Conservation (phyloP, 2,888 invertebrate genomes). For the Melanotus villosus region DNA sequence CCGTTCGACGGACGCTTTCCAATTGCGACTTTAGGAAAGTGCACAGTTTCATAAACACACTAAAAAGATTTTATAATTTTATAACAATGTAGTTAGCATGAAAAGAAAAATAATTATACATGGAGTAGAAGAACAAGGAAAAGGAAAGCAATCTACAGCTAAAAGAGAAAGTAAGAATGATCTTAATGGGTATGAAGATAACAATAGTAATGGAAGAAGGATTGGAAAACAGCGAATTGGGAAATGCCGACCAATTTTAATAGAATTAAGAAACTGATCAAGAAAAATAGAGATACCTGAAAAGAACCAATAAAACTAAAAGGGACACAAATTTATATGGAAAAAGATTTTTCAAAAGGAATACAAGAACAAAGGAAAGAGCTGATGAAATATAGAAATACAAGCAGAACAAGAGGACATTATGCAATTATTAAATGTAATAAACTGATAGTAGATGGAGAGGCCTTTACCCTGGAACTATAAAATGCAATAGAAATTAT, state of each 20-base stretch:
- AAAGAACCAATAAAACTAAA: conserved; percentile 6
- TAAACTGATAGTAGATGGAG: conserved; percentile 14
- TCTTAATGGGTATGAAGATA: conserved; percentile 2
- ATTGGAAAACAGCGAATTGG: neutral
- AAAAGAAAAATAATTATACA: conserved; percentile 3
- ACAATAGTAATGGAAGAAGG: conserved; percentile 2
- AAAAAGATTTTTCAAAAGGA: conserved; percentile 11
- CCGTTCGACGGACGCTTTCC: conserved; percentile 86
- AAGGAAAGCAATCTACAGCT: neutral
- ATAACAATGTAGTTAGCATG: too few species aligned
- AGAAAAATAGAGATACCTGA: conserved; percentile 9
- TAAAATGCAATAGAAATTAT: neutral
- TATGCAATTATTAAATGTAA: neutral
- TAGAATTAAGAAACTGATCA: conserved; percentile 4
- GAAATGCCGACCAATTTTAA: neutral
- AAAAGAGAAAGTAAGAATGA: conserved; percentile 8
- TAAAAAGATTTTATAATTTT: conserved; percentile 65
- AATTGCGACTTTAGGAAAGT: conserved; percentile 91
- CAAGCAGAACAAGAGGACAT: neutral
- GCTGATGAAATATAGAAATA: neutral
- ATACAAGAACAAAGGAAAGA: conserved; percentile 4
- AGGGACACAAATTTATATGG: conserved; percentile 1
- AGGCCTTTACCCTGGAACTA: neutral
- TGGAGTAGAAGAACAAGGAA: neutral
- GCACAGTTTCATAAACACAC: conserved; percentile 90